Base-by-base conservation (phyloP, 2,888 invertebrate species). In the Cheilosia urbana region DNA sequence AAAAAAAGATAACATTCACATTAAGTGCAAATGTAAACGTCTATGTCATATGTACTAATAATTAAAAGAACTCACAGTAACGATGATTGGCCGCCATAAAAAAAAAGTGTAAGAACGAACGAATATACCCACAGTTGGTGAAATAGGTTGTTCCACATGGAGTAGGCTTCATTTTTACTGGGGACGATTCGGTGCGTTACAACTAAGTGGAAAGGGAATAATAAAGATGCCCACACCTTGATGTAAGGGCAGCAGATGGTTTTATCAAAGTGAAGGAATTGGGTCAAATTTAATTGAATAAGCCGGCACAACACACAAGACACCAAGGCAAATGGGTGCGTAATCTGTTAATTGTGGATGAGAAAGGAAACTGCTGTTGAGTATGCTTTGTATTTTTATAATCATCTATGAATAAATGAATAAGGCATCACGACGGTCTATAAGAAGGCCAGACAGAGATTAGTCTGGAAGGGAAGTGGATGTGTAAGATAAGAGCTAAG, bases 161-260 rank as follows among this genome's bases (percentile, higher is more conserved):
- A 24, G 13, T 37, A 37, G 13, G 37, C 37, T 37, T 37, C 13
- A 37, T 37, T 37, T 37, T 37, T 13, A 37, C 13, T 13, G 13
- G n/a, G 13, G 17, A 17, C 11, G 37, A 11, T 9, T 17, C 42
- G 9, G 24, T 15, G 60, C 1, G 24, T n/a, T 51, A 11, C 13
- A 21, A 15, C 9, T 42, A 5, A 55, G 13, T 45, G 55, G 6
- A 55, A 19, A 17, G 30, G 57, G 34, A 77, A 68, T 57, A 73
- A 78, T 79, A 79, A 83, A 78, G 73, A 73, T 79, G 57, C 79
- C 73, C 83, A 79, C 83, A 83, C 83, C 83, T 83, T 73, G 34
- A 69, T 73, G 68, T 49, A 51, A 68, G 21, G 30, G 24, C 47
- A 51, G 63, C 83, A 79, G 83, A 73, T 79, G 78, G 71, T 73